A percentile compares a stretch with the other conserved stretches of the same genome.
These are phyloP conservation scores for Melospiza georgiana DNA, from an alignment of 2,113 vertebrate species.

Conservation along the genomic window DNA sequence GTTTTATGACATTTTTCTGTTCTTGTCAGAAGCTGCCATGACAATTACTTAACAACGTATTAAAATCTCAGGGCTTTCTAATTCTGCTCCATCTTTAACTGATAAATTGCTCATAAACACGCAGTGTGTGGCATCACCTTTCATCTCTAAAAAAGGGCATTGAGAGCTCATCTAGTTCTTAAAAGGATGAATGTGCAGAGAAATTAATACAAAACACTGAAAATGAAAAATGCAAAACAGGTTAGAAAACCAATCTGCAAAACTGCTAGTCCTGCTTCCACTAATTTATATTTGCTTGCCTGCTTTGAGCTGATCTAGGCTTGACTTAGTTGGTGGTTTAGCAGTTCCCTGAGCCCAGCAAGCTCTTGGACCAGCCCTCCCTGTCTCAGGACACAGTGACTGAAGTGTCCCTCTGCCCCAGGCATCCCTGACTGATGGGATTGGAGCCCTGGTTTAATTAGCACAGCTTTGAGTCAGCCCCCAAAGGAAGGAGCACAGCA, in stretches of 20 bases:
- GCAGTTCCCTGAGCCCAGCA: neutral
- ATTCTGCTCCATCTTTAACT: neutral
- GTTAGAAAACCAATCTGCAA: neutral
- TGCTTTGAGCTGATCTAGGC: neutral
- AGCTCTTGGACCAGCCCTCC: neutral
- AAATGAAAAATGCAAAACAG: neutral
- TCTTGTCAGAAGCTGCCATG: slow-evolving; percentile 30
- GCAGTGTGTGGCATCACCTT: neutral
- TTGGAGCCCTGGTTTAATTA: neutral
- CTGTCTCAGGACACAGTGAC: neutral
- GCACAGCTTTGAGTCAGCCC: neutral
- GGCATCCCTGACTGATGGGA: neutral
- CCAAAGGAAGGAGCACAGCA: neutral
- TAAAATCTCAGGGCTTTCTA: neutral
- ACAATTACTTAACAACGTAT: slow-evolving; percentile 22
- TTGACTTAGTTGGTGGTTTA: neutral
- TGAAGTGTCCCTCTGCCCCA: neutral
- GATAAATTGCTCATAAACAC: slow-evolving; percentile 4
- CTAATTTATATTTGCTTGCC: neutral
- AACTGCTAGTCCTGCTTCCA: neutral
- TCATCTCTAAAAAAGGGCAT: neutral
- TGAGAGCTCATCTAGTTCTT: neutral
- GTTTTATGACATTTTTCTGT: slow-evolving; percentile 22
- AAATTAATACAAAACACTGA: neutral
- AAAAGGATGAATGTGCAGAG: neutral